Evolutionary conservation across 2,797 vertebrate genomes (phyloP).

Genomic region (Sebastes matsubarae): DNA sequence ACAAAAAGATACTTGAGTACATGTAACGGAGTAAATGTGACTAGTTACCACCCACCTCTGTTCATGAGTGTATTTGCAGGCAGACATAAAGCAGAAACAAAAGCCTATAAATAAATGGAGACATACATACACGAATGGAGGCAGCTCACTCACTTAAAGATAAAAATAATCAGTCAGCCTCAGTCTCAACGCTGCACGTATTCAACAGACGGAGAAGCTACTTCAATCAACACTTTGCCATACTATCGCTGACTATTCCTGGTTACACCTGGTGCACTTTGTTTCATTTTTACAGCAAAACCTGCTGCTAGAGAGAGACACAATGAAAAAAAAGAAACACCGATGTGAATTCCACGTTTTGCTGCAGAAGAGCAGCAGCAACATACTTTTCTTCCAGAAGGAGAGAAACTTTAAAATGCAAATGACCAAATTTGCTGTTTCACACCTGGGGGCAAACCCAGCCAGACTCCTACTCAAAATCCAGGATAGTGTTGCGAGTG

Average conservation of each 20-base stretch:
- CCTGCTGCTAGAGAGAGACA: background rate
- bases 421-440: slow-evolving; percentile 51
- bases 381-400: background rate
- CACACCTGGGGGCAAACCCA: slow-evolving; percentile 23
- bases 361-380: slow-evolving; percentile 9
- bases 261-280: background rate
- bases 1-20: too few species aligned
- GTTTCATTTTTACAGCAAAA: background rate
- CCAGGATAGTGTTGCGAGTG: slow-evolving; percentile 8
- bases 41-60: background rate
- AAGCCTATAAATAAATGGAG: background rate
- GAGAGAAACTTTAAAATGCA: slow-evolving; percentile 40
- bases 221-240: background rate
- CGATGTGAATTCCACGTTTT: background rate
- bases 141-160: background rate
- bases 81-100: background rate
- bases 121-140: background rate
- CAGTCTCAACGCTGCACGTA: background rate
- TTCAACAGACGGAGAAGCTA: background rate
- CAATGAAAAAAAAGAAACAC: background rate
- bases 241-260: background rate
- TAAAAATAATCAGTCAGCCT: background rate
- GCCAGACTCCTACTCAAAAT: slow-evolving; percentile 31
- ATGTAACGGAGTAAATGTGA: too few species aligned
- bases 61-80: background rate